phyloP scores from a whole-genome alignment of 2,888 invertebrate species.

The Sepioteuthis lessoniana region DNA sequence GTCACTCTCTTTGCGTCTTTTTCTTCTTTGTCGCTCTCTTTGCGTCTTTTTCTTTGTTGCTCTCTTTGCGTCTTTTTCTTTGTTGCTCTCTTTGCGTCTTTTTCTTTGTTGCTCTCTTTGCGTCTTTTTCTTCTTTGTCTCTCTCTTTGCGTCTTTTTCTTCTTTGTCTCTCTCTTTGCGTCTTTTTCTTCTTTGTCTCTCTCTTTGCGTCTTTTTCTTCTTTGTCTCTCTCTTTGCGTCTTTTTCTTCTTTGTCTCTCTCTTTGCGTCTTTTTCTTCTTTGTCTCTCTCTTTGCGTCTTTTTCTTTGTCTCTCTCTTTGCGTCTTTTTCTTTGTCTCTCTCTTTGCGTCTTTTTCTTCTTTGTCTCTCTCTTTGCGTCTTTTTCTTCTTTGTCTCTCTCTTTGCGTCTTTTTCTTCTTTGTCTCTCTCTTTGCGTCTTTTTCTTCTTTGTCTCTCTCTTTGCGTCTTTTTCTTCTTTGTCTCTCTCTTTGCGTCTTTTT shows the following conservation, averaged over 20 bases:
- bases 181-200: neutral
- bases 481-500: constrained; percentile 48
- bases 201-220: neutral
- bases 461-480: constrained; percentile 41
- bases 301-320: constrained; percentile 43
- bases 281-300: constrained; percentile 48
- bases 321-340: constrained; percentile 45
- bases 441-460: constrained; percentile 49
- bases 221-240: neutral
- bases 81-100: constrained; percentile 45
- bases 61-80: constrained; percentile 42
- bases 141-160: neutral
- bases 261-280: constrained; percentile 43
- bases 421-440: constrained; percentile 46
- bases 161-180: neutral
- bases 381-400: constrained; percentile 34
- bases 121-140: neutral
- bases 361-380: constrained; percentile 38
- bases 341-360: constrained; percentile 47
- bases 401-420: constrained; percentile 49
- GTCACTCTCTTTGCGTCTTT: constrained; percentile 44
- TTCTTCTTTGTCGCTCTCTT: constrained; percentile 25
- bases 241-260: neutral
- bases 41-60: neutral
- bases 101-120: constrained; percentile 41